A percentile compares a stretch with the other conserved stretches of the same genome.
Evolutionary conservation across 2,888 invertebrate genomes (phyloP).

Genomic region (Drosophila colorata): DNA sequence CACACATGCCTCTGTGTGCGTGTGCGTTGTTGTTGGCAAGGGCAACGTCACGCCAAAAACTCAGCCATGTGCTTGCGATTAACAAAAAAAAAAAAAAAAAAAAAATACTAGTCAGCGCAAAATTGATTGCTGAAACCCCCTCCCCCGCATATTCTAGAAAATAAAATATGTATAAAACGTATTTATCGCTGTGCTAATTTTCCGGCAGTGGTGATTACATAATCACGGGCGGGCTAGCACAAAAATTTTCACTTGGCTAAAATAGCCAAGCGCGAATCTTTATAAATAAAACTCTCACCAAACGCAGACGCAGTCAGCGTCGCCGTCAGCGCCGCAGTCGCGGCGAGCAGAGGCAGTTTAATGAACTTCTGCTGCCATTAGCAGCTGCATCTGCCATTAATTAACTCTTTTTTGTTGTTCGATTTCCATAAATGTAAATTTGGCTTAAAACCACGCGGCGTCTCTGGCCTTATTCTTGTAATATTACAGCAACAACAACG

Average conservation of each 20-base stretch:
- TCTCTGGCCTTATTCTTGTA: slow-evolving; percentile 58
- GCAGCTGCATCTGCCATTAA: slow-evolving; percentile 16
- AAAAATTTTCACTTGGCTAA: slow-evolving; percentile 58
- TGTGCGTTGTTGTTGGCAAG: slow-evolving; percentile 45
- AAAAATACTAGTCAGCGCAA: slow-evolving; percentile 41
- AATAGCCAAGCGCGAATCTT: slow-evolving; percentile 64
- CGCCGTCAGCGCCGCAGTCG: slow-evolving; percentile 20
- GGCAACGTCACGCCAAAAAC: slow-evolving; percentile 65
- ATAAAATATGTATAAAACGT: slow-evolving; percentile 17
- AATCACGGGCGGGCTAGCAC: slow-evolving; percentile 29
- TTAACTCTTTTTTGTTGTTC: slow-evolving; percentile 17
- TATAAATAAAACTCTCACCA: slow-evolving; percentile 56
- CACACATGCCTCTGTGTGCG: slow-evolving; percentile 7
- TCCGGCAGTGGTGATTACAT: slow-evolving; percentile 56
- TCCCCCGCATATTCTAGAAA: slow-evolving; percentile 2
- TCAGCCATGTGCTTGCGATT: slow-evolving; percentile 74
- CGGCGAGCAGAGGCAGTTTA: slow-evolving; percentile 30
- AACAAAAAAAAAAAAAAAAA: slow-evolving; percentile 62
- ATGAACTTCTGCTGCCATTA: slow-evolving; percentile 36
- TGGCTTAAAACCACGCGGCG: slow-evolving; percentile 56
- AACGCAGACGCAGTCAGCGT: slow-evolving; percentile 36
- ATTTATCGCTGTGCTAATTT: slow-evolving; percentile 50
- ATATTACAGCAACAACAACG: slow-evolving; percentile 52
- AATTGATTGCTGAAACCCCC: background rate
- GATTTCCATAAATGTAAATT: slow-evolving; percentile 56